phyloP scores from a whole-genome alignment of 2,888 invertebrate genomes.

The Lycia hirtaria region DNA sequence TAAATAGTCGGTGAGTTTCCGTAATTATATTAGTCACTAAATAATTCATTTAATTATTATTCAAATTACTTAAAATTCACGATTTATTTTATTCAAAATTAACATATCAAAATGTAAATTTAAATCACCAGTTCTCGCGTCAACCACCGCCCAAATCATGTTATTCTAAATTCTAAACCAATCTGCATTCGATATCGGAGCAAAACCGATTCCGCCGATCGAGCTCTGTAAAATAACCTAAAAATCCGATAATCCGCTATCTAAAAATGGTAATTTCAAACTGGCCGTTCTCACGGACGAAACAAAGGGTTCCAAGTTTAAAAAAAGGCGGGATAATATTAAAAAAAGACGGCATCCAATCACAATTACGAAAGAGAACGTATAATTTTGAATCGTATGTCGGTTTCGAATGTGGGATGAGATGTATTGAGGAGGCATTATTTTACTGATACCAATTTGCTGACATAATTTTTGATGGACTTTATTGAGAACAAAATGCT shows the following conservation, averaged over 20 bases:
- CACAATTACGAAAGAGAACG: conserved; percentile 70
- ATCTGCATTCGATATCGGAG: conserved; percentile 60
- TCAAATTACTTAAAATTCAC: neutral
- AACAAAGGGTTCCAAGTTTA: conserved; percentile 71
- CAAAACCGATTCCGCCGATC: conserved; percentile 62
- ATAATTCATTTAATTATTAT: too few species aligned
- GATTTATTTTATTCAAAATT: neutral
- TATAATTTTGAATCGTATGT: conserved; percentile 68
- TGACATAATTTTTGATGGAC: conserved; percentile 15
- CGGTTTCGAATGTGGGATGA: conserved; percentile 54
- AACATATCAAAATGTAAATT: conserved; percentile 38
- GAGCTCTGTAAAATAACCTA: conserved; percentile 62
- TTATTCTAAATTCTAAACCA: conserved; percentile 67
- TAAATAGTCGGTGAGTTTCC: conserved; percentile 94
- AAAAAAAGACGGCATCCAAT: conserved; percentile 73
- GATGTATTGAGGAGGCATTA: conserved; percentile 45
- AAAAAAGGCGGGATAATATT: conserved; percentile 68
- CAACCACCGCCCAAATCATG: conserved; percentile 68
- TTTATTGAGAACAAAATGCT: too few species aligned
- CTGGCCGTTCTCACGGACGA: conserved; percentile 77
- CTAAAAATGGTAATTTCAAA: conserved; percentile 83
- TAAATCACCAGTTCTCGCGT: conserved; percentile 32
- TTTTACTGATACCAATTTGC: conserved; percentile 37
- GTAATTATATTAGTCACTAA: too few species aligned
- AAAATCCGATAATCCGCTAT: conserved; percentile 77